Base-by-base conservation (phyloP, 2,797 vertebrate genomes). In the Harpagifer antarcticus region DNA sequence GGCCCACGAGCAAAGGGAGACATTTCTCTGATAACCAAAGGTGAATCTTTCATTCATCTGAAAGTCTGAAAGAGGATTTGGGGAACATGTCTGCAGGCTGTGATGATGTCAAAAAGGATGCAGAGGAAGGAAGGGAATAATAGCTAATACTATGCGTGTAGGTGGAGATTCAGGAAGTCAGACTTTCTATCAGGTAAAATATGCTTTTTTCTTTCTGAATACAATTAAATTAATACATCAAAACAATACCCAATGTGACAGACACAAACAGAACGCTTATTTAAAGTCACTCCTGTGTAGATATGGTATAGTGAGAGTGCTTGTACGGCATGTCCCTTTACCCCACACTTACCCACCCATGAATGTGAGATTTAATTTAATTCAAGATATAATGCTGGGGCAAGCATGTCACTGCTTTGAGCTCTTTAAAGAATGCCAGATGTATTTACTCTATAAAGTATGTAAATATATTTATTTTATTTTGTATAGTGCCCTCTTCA, bases 291-390 rank as follows among this genome's bases (percentile, higher is more conserved):
- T 72, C 64, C 74, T 61, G 63, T 73, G n/a, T 72, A 52, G 40
- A 55, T 62, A 48, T 82, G 67, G 4, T 69, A 40, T 71, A 56
- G 67, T 83, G 4, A 40, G 66, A 78, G 40, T 72, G 76, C 61
- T 79, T 61, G 54, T 74, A 48, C 3, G 62, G 82, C 83, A 85
- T 86, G 84, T 65, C 72, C 44, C 64, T 75, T 78, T 47, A 75
- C 68, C 69, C 62, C 10, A 4, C 77, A 80, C 66, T 53, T 61
- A 74, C 78, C 76, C 86, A 77, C 74, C 79, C 80, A 84, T 72
- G 86, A 91, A 92, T 92, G 88, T 88, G 80, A 89, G 63, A 85
- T 83, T 40, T 44, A 43, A 63, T 68, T 86, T 66, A 79, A 64
- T 62, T 81, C 43, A 72, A 66, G 17, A 65, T 67, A 71, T 52